These are phyloP conservation scores for Eulemur macaco DNA, from an alignment of 2,113 vertebrate genomes.

Conservation along the genomic window DNA sequence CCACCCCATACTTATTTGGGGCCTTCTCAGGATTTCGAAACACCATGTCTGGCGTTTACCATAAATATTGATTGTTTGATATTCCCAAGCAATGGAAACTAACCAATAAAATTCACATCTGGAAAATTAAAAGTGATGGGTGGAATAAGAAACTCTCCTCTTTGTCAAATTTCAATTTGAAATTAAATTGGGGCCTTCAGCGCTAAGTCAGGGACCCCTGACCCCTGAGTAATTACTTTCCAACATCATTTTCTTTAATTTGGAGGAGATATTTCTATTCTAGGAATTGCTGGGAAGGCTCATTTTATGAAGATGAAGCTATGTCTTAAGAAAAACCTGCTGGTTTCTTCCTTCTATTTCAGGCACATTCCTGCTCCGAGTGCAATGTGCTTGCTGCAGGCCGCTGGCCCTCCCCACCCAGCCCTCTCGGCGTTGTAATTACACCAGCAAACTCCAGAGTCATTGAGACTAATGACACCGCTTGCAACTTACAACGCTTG, in stretches of 20 bases:
- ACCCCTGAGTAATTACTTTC: constrained; percentile 67
- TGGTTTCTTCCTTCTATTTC: background rate
- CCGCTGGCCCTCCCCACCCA: background rate
- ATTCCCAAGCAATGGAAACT: constrained; percentile 46
- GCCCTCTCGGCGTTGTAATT: background rate
- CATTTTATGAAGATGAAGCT: background rate
- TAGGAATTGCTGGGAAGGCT: background rate
- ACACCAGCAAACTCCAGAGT: background rate
- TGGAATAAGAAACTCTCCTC: constrained; percentile 31
- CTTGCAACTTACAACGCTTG: background rate
- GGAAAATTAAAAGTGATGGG: constrained; percentile 70
- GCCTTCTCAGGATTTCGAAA: background rate
- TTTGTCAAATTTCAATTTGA: constrained; percentile 62
- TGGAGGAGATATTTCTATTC: constrained; percentile 12
- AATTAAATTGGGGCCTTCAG: constrained; percentile 64
- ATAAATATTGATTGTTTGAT: constrained; percentile 53
- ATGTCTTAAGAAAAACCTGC: background rate
- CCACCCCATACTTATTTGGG: fast-evolving
- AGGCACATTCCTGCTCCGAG: background rate
- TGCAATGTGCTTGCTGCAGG: too few species aligned
- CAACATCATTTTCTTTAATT: constrained; percentile 42
- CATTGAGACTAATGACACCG: background rate
- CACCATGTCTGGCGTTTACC: background rate
- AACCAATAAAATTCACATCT: constrained; percentile 64
- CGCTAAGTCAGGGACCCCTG: constrained; percentile 7